Evolutionary conservation across 92 coral and sea anemone genomes (phyloP).

Genomic region (Porites cylindrica): DNA sequence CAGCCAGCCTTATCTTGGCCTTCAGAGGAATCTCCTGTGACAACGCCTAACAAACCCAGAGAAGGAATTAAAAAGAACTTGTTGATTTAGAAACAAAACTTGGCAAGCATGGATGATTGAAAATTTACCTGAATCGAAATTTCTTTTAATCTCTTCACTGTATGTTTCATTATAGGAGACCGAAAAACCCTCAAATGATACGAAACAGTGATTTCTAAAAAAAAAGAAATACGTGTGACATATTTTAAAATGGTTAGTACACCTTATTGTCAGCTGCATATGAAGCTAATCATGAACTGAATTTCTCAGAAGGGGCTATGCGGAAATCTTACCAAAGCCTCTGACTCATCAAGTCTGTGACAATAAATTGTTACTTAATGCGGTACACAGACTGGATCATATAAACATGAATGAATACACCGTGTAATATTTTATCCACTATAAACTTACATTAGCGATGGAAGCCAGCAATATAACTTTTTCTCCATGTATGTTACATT

Average conservation of each 20-base stretch:
- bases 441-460: slow-evolving; percentile 49
- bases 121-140: slow-evolving; percentile 38
- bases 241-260: background rate
- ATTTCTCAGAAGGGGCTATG: too few relatives aligned
- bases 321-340: too few relatives aligned
- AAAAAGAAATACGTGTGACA: background rate
- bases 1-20: background rate
- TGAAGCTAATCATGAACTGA: too few relatives aligned
- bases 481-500: slow-evolving; percentile 43
- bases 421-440: background rate
- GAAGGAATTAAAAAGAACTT: background rate
- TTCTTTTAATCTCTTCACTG: slow-evolving; percentile 29
- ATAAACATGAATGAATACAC: background rate
- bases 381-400: background rate
- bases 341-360: too few relatives aligned
- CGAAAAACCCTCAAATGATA: slow-evolving; percentile 50
- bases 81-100: background rate
- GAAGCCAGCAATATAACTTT: slow-evolving; percentile 38
- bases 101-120: background rate
- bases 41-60: background rate
- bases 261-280: too few relatives aligned
- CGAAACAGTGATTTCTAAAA: slow-evolving; percentile 52
- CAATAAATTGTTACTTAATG: too few relatives aligned
- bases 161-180: slow-evolving; percentile 39
- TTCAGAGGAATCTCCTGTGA: background rate